A percentile compares a stretch with the other conserved stretches of the same genome.
phyloP scores from a whole-genome alignment of 2,797 vertebrate genomes.

The Sitta carolinensis region DNA sequence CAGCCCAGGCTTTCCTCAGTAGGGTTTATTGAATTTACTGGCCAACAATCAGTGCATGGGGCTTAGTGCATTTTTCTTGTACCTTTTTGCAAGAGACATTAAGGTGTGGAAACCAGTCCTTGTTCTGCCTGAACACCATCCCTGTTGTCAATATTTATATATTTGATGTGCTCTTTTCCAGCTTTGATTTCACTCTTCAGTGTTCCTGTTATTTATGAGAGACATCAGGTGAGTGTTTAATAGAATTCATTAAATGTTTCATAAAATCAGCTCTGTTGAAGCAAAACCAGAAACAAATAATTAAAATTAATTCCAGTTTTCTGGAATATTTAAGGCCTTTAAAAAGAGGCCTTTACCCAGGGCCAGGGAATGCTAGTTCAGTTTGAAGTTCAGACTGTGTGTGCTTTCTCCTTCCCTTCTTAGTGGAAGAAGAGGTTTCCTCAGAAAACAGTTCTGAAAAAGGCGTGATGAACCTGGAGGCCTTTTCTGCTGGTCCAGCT shows the following conservation, averaged over 20 bases:
- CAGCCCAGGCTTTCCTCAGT: neutral
- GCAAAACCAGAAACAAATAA: neutral
- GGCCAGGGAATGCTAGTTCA: neutral
- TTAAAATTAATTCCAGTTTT: neutral
- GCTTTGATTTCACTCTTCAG: conserved; percentile 91
- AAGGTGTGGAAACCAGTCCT: neutral
- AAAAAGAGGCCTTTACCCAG: neutral
- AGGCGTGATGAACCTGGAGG: neutral
- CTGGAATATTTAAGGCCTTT: neutral
- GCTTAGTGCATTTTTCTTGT: neutral
- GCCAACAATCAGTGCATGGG: neutral
- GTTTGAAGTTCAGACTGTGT: neutral
- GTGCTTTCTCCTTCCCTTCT: neutral
- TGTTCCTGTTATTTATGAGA: conserved; percentile 93
- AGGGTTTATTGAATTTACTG: neutral
- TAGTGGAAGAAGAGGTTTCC: neutral
- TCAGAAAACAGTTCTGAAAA: neutral
- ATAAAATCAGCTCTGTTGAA: neutral
- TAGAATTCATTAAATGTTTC: neutral
- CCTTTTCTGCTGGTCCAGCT: neutral
- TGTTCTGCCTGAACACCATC: neutral
- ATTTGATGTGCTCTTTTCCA: conserved; percentile 61
- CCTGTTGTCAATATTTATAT: neutral
- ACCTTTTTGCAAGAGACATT: neutral
- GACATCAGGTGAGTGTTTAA: conserved; percentile 87